These are phyloP conservation scores for Hydrocynus forskahlii DNA, from an alignment of 2,797 vertebrate species.

Conservation along the genomic window DNA sequence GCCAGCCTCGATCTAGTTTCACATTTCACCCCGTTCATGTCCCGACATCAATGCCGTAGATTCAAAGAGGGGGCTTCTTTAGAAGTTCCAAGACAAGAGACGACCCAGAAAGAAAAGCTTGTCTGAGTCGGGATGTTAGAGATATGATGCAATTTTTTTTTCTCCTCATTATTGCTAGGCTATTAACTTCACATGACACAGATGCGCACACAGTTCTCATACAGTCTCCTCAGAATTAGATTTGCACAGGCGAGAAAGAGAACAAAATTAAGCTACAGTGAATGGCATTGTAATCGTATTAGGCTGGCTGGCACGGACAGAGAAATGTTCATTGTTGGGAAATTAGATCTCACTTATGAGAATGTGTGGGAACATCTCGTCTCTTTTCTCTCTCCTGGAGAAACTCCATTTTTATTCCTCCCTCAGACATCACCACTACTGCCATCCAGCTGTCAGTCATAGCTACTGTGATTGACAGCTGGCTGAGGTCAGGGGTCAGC, in stretches of 20 bases:
- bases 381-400: constrained; percentile 32
- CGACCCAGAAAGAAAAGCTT: constrained; percentile 7
- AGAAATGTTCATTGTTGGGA: constrained; percentile 75
- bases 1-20: constrained; percentile 51
- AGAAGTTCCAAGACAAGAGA: neutral
- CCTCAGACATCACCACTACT: neutral
- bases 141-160: constrained; percentile 35
- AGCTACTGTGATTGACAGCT: constrained; percentile 52
- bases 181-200: constrained; percentile 47
- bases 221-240: constrained; percentile 76
- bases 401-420: constrained; percentile 37
- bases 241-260: constrained; percentile 65
- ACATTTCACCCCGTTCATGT: constrained; percentile 26
- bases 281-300: constrained; percentile 74
- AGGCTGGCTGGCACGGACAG: constrained; percentile 71
- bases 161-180: constrained; percentile 35
- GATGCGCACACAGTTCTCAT: constrained; percentile 61
- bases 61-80: constrained; percentile 6
- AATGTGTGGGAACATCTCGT: constrained; percentile 64
- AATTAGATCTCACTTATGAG: constrained; percentile 80
- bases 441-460: constrained; percentile 68
- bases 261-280: constrained; percentile 69
- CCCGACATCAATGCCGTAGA: neutral
- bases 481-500: constrained; percentile 65
- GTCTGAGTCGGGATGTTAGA: constrained; percentile 1